Base-by-base conservation (phyloP, 2,888 invertebrate genomes). In the Oegoconia quadripuncta region DNA sequence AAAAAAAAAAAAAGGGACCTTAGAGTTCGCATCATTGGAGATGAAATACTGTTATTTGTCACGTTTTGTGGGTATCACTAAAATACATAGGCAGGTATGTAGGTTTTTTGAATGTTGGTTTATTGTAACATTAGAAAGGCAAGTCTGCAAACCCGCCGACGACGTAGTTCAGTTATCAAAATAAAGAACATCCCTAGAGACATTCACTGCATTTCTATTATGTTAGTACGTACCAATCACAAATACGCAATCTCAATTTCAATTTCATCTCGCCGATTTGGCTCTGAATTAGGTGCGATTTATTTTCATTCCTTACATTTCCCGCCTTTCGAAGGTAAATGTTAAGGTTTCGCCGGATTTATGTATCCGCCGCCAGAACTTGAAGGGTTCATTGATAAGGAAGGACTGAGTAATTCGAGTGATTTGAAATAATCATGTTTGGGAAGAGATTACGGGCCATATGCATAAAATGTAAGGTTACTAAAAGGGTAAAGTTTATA, bases 241-340 rank as follows among this genome's bases (percentile, higher is more conserved):
- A 50, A 45, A 45, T n/a, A 42, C 50, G 66, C 70, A 64, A 67
- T 71, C 64, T 64, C 66, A 66, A 71, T 74, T 71, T 71, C 74
- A 74, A 74, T 72, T 74, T 72, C 66, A 68, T 69, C 63, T 66
- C 56, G 52, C 60, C 67, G 63, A 69, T 69, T 67, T 65, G 56
- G 58, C 57, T 57, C 54, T 50, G 71, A 70, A 74, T 74, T 73
- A 72, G 65, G 59, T 59, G 62, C 67, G 59, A 73, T 75, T 74
- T 74, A 74, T 73, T 73, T 67, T 65, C 68, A 73, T 74, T 75
- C 66, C 60, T 63, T 56, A 62, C 67, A 58, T 59, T 60, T 50
- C 53, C 41, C 39, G 29, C 41, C 48, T 50, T 47, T 55, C 44
- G 53, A 63, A 63, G 66, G 63, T 62, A 62, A 67, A 67, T 62